Evolutionary conservation across 2,113 vertebrate species (phyloP).

Genomic region (Chaetorhynchus papuensis): DNA sequence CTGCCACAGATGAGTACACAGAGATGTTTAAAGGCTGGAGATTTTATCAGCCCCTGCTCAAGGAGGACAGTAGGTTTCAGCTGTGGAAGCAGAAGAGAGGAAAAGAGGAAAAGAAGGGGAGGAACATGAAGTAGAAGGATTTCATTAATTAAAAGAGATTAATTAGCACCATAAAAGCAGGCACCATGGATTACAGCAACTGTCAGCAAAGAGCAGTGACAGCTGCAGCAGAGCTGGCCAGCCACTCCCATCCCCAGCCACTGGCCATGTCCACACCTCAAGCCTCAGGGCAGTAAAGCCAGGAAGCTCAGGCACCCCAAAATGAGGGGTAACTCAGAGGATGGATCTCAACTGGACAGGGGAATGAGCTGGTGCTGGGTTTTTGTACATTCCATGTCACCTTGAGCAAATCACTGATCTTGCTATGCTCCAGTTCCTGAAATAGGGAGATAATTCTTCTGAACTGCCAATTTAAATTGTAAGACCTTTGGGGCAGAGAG

Average conservation of each 20-base stretch:
- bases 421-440: constrained; percentile 50
- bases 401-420: constrained; percentile 54
- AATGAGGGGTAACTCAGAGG: background rate
- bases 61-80: constrained; percentile 8
- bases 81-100: constrained; percentile 3
- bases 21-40: constrained; percentile 33
- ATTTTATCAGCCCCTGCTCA: constrained; percentile 34
- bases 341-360: background rate
- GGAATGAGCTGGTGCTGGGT: constrained; percentile 51
- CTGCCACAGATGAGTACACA: background rate
- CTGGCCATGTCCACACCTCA: background rate
- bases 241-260: background rate
- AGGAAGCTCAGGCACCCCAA: background rate
- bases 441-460: constrained; percentile 75
- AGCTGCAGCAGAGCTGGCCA: background rate
- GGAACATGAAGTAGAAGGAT: constrained; percentile 79
- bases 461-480: constrained; percentile 51
- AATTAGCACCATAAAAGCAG: constrained; percentile 92
- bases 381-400: constrained; percentile 67
- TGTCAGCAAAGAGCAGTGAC: constrained; percentile 81
- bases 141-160: constrained; percentile 91
- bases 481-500: constrained; percentile 56
- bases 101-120: constrained; percentile 64
- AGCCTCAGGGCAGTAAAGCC: background rate
- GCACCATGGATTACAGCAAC: constrained; percentile 81